These are phyloP conservation scores for Astropecten irregularis DNA, from an alignment of 53 echinoderm and acorn worm genomes.

Conservation along the genomic window DNA sequence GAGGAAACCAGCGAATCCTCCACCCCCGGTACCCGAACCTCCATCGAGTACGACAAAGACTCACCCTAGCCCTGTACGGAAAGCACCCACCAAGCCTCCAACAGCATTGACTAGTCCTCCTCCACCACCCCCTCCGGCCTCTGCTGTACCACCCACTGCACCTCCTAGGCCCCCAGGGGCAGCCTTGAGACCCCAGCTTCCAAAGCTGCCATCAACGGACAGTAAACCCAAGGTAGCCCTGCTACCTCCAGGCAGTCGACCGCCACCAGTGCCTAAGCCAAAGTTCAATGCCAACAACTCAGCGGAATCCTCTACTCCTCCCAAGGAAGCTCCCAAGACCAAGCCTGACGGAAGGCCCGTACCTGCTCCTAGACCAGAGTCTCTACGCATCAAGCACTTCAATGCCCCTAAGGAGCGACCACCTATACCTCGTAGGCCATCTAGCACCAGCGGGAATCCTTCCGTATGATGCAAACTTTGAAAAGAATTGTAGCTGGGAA, in stretches of 20 bases:
- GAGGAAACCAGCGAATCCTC: constrained; percentile 19
- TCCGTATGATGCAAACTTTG: constrained; percentile 29
- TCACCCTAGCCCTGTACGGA: constrained; percentile 19
- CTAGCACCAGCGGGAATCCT: constrained; percentile 34
- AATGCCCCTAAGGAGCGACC: constrained; percentile 16
- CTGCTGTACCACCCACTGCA: background rate
- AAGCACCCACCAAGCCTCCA: constrained; percentile 30
- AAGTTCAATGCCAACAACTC: constrained; percentile 63
- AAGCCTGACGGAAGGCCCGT: constrained; percentile 38
- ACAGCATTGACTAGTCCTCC: background rate
- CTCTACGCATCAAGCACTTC: constrained; percentile 32
- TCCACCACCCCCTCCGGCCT: background rate
- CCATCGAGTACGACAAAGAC: background rate
- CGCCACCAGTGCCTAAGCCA: constrained; percentile 38
- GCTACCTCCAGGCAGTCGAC: constrained; percentile 19
- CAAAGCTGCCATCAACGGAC: background rate
- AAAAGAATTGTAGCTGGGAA: background rate
- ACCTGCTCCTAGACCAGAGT: constrained; percentile 34
- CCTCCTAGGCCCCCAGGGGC: constrained; percentile 25
- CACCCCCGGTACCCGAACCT: constrained; percentile 16
- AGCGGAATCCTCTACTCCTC: background rate
- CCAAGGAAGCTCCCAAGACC: too few species aligned
- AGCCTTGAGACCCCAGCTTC: background rate
- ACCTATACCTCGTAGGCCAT: constrained; percentile 32
- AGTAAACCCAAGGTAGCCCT: constrained; percentile 21